Conservation (phyloP, 1,140 invertebrate genomes). For the Aphelenchoides avenae region DNA sequence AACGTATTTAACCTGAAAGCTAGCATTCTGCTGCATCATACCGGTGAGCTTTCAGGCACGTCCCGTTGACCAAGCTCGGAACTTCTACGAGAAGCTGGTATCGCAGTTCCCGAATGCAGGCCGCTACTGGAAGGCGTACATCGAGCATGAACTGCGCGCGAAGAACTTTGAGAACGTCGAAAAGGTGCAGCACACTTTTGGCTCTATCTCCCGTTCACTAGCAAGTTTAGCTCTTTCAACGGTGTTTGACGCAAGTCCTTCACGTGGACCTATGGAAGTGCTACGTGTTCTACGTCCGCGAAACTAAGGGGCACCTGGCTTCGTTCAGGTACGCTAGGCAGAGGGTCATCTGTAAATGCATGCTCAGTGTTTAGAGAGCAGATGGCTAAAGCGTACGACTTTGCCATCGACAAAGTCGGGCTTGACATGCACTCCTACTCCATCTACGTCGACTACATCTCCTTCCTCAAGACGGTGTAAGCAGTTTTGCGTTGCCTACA, state of each 20-base stretch:
- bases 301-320: slow-evolving; percentile 55
- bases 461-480: slow-evolving; percentile 88
- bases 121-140: slow-evolving; percentile 97
- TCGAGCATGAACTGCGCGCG: slow-evolving; percentile 92
- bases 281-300: slow-evolving; percentile 87
- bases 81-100: slow-evolving; percentile 87
- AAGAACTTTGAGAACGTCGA: slow-evolving; percentile 94
- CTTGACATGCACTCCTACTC: slow-evolving; percentile 71
- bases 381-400: slow-evolving; percentile 98
- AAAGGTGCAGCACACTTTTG: slow-evolving; percentile 70
- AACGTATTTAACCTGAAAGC: neutral
- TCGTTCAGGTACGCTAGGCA: slow-evolving; percentile 33
- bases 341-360: slow-evolving; percentile 12
- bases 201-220: slow-evolving; percentile 6
- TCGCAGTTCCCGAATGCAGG: slow-evolving; percentile 88
- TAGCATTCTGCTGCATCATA: neutral
- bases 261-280: slow-evolving; percentile 98
- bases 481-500: slow-evolving; percentile 45
- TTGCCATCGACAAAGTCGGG: slow-evolving; percentile 96
- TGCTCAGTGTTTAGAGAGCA: slow-evolving; percentile 90
- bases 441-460: slow-evolving; percentile 77
- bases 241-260: slow-evolving; percentile 87
- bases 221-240: slow-evolving; percentile 82
- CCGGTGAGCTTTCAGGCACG: slow-evolving; percentile 68
- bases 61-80: slow-evolving; percentile 81